phyloP scores from a whole-genome alignment of 2,888 invertebrate species.

The Antheraea assamensis region DNA sequence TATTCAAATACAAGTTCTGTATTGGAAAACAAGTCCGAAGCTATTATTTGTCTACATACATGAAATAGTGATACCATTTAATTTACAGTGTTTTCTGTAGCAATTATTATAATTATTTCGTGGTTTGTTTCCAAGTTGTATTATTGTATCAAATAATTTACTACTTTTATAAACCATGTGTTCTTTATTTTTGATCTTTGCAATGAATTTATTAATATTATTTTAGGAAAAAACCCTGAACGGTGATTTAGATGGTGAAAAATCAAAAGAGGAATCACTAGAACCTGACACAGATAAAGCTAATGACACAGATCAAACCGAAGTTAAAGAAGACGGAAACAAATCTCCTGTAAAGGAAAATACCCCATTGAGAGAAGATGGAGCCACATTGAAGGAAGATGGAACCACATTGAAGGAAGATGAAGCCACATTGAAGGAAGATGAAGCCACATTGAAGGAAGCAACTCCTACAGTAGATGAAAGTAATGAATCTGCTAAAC shows the following conservation, averaged over 20 bases:
- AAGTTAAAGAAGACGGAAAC: slow-evolving; percentile 39
- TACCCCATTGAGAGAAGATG: slow-evolving; percentile 42
- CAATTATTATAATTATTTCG: neutral
- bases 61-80: neutral
- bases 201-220: neutral
- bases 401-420: slow-evolving; percentile 42
- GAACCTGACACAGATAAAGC: slow-evolving; percentile 45
- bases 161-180: neutral
- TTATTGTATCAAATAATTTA: neutral
- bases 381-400: slow-evolving; percentile 42
- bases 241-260: slow-evolving; percentile 60
- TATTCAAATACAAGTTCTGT: neutral
- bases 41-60: neutral
- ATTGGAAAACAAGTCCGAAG: neutral
- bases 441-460: slow-evolving; percentile 42
- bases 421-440: slow-evolving; percentile 43
- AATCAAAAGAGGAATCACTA: slow-evolving; percentile 60
- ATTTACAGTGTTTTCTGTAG: neutral
- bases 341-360: slow-evolving; percentile 43
- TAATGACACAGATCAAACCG: slow-evolving; percentile 40
- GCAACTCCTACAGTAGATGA: slow-evolving; percentile 45
- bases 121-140: neutral
- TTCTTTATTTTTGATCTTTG: neutral
- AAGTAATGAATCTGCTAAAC: slow-evolving; percentile 37
- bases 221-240: slow-evolving; percentile 61